Evolutionary conservation across 2,888 invertebrate genomes (phyloP), one percentile per base, ranked within the genome.

Genomic region (Alsophila aescularia): DNA sequence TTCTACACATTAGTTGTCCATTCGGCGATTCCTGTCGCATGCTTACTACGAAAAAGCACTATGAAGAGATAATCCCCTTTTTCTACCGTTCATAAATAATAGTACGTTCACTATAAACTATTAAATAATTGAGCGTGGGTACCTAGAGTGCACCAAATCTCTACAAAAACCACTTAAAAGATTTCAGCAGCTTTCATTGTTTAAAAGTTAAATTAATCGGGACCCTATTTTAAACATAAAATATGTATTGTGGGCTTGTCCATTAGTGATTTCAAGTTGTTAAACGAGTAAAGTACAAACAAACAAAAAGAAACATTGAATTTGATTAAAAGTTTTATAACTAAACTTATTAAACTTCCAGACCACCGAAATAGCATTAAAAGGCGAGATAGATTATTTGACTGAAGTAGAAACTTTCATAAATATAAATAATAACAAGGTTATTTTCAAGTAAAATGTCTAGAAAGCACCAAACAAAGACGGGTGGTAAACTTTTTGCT

Each of bases 1-100:
- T 75, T 72, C 72, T 48, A 73, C 64, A 56, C 18, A 32, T 44
- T 42, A 35, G 10, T 12, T 13, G 29, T 10, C 10, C n/a, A 8
- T 29, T 29, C 8, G 10, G 2, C 27, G 2, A 27, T n/a, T 10
- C 10, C 10, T 29, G 2, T 29, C n/a, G 2, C 7, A 8, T 8
- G 7, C 7, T 2, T 24, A 6, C 24, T 24, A 24, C 1, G 24
- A 24, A 24, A 24, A 24, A 7, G n/a, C n/a, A n/a, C n/a, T n/a
- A n/a, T n/a, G n/a, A n/a, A n/a, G n/a, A n/a, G n/a, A n/a, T n/a
- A n/a, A n/a, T n/a, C n/a, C n/a, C n/a, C n/a, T n/a, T n/a, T n/a
- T n/a, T n/a, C n/a, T n/a, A n/a, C n/a, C n/a, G n/a, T n/a, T n/a
- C n/a, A n/a, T n/a, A n/a, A n/a, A n/a, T n/a, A n/a, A n/a, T n/a